Base-by-base conservation (phyloP, 2,888 invertebrate genomes). In the Congeria kusceri region DNA sequence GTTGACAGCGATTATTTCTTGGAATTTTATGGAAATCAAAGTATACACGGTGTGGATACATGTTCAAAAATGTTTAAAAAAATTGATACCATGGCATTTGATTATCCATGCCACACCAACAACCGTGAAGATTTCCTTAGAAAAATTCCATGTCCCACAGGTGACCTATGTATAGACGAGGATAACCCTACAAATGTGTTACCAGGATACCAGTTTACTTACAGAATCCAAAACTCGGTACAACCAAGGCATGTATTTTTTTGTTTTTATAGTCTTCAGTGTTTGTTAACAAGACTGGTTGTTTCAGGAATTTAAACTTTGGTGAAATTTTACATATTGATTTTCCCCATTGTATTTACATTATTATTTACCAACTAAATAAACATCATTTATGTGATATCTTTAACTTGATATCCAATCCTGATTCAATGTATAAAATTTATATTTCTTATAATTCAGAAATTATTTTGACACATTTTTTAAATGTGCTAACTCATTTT, bases 141-240 rank as follows among this genome's bases (percentile, higher is more conserved):
- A 77, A 95, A 96, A 90, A 95, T 99, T 76, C 99, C 99, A 0
- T 99, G 98, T 92, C 95, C 96, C 0, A 95, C 94, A 88, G 96
- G 95, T 29, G 93, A 95, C 83, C 92, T 98, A 1, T 99, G 99
- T 93, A 93, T 95, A 49, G 98, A 98, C 94, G 98, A 97, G 97
- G 89, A 90, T 77, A 93, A 95, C 75, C 95, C 97, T 28, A 95
- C 95, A 93, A 97, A 97, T 95, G 97, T 99, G 1, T 95, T 99
- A 15, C 96, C 96, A 88, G 96, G 96, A 63, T 96, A 96, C 94
- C 99, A 99, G 94, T 98, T 99, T 93, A 99, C 99, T 0, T 98
- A 97, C 94, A 96, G 96, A 80, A 96, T 99, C 79, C 96, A 97
- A 92, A 97, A 98, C 94, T 95, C 96, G 77, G 96, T 96, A 86